These are phyloP conservation scores for Entomobrya proxima DNA, from an alignment of 2,888 invertebrate genomes.

Conservation along the genomic window DNA sequence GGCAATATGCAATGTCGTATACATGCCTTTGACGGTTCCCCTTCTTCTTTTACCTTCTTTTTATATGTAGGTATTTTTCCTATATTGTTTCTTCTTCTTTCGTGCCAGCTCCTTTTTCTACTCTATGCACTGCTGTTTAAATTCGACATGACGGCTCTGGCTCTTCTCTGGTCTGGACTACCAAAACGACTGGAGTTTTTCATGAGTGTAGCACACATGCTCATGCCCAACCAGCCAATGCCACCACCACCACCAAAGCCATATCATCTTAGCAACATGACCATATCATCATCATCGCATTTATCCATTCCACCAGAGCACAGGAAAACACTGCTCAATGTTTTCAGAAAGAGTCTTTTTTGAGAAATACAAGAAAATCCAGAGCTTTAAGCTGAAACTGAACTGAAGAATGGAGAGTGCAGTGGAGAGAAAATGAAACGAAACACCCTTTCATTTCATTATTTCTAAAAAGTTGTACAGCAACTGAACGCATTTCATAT, in stretches of 20 bases:
- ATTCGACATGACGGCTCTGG: constrained; percentile 25
- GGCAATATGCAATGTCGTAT: not conserved
- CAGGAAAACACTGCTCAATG: not conserved
- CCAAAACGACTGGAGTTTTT: constrained; percentile 4
- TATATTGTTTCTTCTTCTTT: not conserved
- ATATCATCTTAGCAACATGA: constrained; percentile 4
- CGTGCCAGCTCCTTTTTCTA: not conserved
- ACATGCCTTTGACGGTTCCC: not conserved
- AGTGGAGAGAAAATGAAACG: not conserved
- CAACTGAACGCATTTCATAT: not conserved
- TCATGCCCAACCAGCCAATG: no score
- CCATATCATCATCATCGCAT: not conserved
- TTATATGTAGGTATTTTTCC: not conserved
- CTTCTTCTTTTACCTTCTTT: not conserved
- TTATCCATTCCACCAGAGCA: not conserved
- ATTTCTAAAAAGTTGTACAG: not conserved
- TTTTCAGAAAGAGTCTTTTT: not conserved
- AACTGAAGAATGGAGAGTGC: no score
- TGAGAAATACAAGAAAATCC: not conserved
- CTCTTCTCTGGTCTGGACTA: not conserved
- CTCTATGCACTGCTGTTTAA: not conserved
- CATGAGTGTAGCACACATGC: constrained; percentile 21
- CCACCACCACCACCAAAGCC: constrained; percentile 8
- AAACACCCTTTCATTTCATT: constrained; percentile 35
- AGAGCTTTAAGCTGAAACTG: no score